Evolutionary conservation across 1,140 invertebrate species (phyloP), one percentile per base, ranked within the genome.

Genomic region (Dinothrombium tinctorium): DNA sequence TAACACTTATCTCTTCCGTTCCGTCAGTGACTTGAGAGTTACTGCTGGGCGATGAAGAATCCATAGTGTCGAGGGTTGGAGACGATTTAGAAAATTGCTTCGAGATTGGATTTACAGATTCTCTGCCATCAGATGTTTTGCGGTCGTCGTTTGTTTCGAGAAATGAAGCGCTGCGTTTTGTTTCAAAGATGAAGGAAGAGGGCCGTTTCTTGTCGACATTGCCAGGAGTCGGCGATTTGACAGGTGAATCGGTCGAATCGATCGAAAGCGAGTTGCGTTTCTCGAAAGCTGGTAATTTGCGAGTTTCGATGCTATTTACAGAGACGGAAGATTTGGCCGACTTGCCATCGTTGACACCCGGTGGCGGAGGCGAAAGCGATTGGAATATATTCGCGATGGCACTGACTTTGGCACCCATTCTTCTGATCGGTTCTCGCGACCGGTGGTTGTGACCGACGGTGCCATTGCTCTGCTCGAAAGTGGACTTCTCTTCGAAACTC

Each of bases 381-480:
- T 47, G 42, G 26, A 49, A 49, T 19, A 52, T 41, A 39, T 37
- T 51, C 14, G 51, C 51, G 22, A 52, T 52, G 2, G 45, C 39
- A 31, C 51, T 52, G 4, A 52, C 51, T 49, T 50, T 51, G 24
- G 41, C 46, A 37, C 50, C 49, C 28, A 50, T 33, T 40, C 35
- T 48, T 14, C 50, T n/a, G n/a, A 22, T 23, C 3, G 14, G 9
- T 12, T 8, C 11, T 14, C 9, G n/a, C 5, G 7, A 14, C 12
- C 31, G 21, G 15, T 22, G 32, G 33, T 40, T 40, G 40, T 11
- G 8, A 25, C 14, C 17, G 33, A 14, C 14, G 11, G 24, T 35
- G 5, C 37, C 22, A 24, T 25, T 26, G 15, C 17, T 22, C n/a
- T 35, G 7, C 5, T 28, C 37, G 24, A 39, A 25, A 15, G 20